Base-by-base conservation (phyloP, 1,140 invertebrate species). In the Teleopsis dalmanni region DNA sequence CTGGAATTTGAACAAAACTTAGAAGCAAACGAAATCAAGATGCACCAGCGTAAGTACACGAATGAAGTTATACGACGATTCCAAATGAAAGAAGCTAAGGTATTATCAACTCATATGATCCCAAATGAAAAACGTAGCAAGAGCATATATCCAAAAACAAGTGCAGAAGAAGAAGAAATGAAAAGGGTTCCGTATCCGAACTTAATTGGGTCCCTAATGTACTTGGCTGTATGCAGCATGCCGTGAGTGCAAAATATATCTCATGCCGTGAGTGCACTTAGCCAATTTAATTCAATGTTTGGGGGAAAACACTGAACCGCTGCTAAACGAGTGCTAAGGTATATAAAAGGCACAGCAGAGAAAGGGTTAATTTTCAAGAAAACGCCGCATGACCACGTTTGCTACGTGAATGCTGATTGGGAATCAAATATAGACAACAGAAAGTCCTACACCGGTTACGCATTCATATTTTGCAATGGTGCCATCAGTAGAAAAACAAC, bases 401-500 rank as follows among this genome's bases (percentile, higher is more conserved):
- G 31, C 13, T 34, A 34, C 22, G 43, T 2, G 1, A 21, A 46
- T 25, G 31, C 43, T 11, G 43, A 46, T 14, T 46, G 33, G 33
- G 43, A 33, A 8, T 34, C 31, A 7, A 46, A 45, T n/a, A 22
- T 35, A 22, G 31, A 34, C n/a, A 31, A 45, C 19, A 34, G 43
- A 45, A 34, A 31, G 18, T 36, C 43, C n/a, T 35, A 45, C 8
- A 45, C 21, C 2, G 49, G 43, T 3, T 46, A 46, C 11, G 25
- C 35, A 18, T 46, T 51, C 53, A 47, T 56, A 14, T 36, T 69
- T 36, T 55, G 48, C 45, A 57, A 57, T 37, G 65, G 50, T 11
- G 46, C 65, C 27, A 47, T 74, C 10, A 56, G 64, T 26, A 76
- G 73, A 58, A 35, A 72, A 73, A 51, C 76, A 76, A 14, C 25